Evolutionary conservation across 2,888 invertebrate species (phyloP).

Genomic region (Tachina lurida): DNA sequence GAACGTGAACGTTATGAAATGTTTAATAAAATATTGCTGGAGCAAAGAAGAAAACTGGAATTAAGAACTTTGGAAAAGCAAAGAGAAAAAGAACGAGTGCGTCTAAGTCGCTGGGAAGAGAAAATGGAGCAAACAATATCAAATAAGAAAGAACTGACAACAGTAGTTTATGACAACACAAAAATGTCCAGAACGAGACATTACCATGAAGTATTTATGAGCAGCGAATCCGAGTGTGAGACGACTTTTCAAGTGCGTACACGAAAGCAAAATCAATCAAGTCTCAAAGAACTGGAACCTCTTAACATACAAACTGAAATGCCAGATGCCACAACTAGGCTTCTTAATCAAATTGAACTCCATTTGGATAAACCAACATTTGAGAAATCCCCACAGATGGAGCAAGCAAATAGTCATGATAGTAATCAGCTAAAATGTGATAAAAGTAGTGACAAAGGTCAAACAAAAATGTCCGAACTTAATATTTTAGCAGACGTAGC

Average conservation of each 20-base stretch:
- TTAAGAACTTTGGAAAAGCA: conserved; percentile 55
- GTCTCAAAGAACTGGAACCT: conserved; percentile 36
- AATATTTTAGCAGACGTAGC: conserved; percentile 63
- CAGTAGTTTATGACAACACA: not conserved
- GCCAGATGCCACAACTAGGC: conserved; percentile 18
- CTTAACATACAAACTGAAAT: conserved; percentile 34
- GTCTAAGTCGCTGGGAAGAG: conserved; percentile 16
- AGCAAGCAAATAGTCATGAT: not conserved
- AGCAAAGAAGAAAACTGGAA: conserved; percentile 62
- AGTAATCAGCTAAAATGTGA: conserved; percentile 35
- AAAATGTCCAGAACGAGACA: not conserved
- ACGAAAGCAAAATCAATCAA: conserved; percentile 29
- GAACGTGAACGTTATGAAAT: conserved; percentile 58
- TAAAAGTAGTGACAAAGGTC: conserved; percentile 23
- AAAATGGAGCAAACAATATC: conserved; percentile 27
- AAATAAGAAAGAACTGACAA: not conserved
- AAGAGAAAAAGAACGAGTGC: conserved; percentile 54
- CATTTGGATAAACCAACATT: conserved; percentile 36
- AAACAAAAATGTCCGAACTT: conserved; percentile 52
- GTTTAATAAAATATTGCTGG: conserved; percentile 61
- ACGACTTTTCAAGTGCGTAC: conserved; percentile 38
- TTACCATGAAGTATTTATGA: conserved; percentile 31
- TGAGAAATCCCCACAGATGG: not conserved
- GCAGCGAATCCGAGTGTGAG: conserved; percentile 52
- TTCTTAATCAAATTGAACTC: conserved; percentile 57